A percentile compares a stretch with the other conserved stretches of the same genome.
Conservation (phyloP, 1,140 invertebrate genomes). For the Drosophila nigromelanica region DNA sequence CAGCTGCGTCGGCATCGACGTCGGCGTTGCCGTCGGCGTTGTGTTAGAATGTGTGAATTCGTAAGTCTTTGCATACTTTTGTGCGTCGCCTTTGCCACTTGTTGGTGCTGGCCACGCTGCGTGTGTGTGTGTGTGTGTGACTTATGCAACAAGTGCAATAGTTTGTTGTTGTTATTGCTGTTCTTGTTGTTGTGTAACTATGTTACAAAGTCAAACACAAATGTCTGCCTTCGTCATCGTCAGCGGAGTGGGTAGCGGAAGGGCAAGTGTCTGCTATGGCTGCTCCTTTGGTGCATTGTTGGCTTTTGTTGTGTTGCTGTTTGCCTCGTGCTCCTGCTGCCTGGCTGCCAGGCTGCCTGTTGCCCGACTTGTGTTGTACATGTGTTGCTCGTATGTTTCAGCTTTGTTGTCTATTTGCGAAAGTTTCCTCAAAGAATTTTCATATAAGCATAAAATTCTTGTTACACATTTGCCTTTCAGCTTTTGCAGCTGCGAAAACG, state of each 20-base stretch:
- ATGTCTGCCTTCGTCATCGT: conserved; percentile 49
- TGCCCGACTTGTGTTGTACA: conserved; percentile 32
- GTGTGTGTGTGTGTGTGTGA: conserved; percentile 35
- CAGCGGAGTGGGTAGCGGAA: conserved; percentile 29
- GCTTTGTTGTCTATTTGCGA: conserved; percentile 50
- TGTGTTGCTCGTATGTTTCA: conserved; percentile 20
- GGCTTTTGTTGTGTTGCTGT: conserved; percentile 53
- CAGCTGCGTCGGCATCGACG: conserved; percentile 37
- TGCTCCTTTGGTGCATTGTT: conserved; percentile 63
- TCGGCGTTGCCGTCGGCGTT: conserved; percentile 30
- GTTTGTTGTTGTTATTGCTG: conserved; percentile 51
- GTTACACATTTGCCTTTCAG: conserved; percentile 53
- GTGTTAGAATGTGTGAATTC: conserved; percentile 75
- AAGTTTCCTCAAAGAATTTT: conserved; percentile 52
- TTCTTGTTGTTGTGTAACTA: conserved; percentile 68
- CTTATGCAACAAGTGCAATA: conserved; percentile 79
- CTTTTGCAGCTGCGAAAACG: conserved; percentile 31
- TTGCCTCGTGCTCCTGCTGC: conserved; percentile 34
- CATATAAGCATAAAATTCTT: conserved; percentile 53
- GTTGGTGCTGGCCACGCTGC: conserved; percentile 44
- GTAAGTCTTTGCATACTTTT: conserved; percentile 78
- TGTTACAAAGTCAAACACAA: conserved; percentile 81
- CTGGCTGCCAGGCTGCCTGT: conserved; percentile 5
- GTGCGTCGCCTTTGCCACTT: conserved; percentile 72
- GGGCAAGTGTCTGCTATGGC: conserved; percentile 41